Evolutionary conservation across 2,113 vertebrate species (phyloP).

Genomic region (Pampusana beccarii): DNA sequence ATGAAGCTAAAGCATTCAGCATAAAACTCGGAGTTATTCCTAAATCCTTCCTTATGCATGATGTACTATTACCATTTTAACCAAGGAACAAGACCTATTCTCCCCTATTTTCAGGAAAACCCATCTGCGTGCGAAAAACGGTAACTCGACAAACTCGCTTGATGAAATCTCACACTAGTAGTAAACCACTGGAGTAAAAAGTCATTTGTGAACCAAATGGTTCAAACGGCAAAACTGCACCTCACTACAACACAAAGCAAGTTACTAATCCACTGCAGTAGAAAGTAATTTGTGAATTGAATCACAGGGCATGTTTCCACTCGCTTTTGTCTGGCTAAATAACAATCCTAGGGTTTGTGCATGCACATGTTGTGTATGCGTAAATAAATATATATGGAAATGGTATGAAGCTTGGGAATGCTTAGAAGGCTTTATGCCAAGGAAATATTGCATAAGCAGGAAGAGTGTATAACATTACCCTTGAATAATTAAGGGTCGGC

Average conservation of each 20-base stretch:
- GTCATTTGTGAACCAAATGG: not conserved
- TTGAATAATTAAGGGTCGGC: constrained; percentile 22
- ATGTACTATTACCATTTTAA: not conserved
- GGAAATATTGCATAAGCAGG: not conserved
- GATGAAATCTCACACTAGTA: not conserved
- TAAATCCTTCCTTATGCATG: not conserved
- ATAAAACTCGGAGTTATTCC: not conserved
- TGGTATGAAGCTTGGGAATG: not conserved
- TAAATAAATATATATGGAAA: not conserved
- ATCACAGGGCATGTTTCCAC: not conserved
- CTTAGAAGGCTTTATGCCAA: not conserved
- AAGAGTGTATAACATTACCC: not conserved
- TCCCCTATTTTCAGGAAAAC: not conserved
- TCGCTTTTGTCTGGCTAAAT: not conserved
- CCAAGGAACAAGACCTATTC: not conserved
- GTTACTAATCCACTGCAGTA: not conserved
- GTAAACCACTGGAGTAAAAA: not conserved
- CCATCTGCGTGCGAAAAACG: accelerated
- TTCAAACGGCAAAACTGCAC: not conserved
- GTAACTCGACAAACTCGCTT: not conserved
- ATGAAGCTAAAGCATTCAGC: not conserved
- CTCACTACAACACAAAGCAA: not conserved
- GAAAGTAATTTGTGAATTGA: not conserved
- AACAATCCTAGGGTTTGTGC: not conserved
- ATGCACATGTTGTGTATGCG: not conserved